These are phyloP conservation scores for Glossosoma conforme DNA, from an alignment of 1,140 invertebrate species.

Conservation along the genomic window DNA sequence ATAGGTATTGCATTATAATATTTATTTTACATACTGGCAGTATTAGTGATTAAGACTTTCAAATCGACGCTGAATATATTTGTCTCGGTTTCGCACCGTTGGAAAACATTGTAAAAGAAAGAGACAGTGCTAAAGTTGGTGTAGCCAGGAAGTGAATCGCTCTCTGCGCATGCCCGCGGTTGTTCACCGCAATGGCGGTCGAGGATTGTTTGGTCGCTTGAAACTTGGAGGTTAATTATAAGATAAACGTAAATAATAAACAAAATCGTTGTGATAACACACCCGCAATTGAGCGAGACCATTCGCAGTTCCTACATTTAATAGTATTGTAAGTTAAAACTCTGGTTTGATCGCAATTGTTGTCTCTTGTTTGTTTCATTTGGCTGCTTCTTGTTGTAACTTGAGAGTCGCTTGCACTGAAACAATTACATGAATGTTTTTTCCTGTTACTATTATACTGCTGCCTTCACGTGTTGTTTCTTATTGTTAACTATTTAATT, in stretches of 20 bases:
- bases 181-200: conserved; percentile 20
- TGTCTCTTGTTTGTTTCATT: no score
- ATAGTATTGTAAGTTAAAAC: conserved; percentile 24
- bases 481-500: no score
- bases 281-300: not conserved
- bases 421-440: no score
- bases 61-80: conserved; percentile 5
- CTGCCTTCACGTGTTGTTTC: no score
- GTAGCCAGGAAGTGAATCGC: not conserved
- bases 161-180: conserved; percentile 12
- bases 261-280: conserved; percentile 1
- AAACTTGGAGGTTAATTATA: conserved; percentile 17
- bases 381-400: no score
- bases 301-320: conserved; percentile 11
- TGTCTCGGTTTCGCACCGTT: not conserved
- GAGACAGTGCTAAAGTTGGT: conserved; percentile 13
- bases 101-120: not conserved
- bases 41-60: conserved; percentile 8
- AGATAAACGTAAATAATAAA: conserved; percentile 17
- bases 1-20: no score
- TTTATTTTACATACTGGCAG: no score
- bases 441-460: no score
- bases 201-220: conserved; percentile 18
- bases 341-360: no score
- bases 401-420: no score